These are phyloP conservation scores for Sylvilagus bachmani DNA, from an alignment of 2,113 vertebrate genomes.

Conservation along the genomic window DNA sequence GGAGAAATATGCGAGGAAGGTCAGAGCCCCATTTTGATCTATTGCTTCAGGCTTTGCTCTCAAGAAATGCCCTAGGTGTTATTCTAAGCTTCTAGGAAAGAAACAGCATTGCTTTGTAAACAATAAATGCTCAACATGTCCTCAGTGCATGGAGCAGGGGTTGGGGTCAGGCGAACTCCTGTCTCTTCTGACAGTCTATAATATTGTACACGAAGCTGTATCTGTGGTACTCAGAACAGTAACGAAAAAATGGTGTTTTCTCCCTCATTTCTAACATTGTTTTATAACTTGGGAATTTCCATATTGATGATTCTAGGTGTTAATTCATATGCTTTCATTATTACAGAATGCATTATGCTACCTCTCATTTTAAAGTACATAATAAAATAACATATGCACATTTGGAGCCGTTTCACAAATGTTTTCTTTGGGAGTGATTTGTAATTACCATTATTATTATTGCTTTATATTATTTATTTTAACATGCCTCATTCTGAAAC, in stretches of 20 bases:
- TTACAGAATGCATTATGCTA: constrained; percentile 49
- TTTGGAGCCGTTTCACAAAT: constrained; percentile 59
- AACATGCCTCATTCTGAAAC: constrained; percentile 60
- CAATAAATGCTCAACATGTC: background rate
- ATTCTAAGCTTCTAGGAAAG: background rate
- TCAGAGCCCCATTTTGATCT: constrained; percentile 82
- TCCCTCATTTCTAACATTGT: constrained; percentile 48
- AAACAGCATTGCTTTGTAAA: constrained; percentile 50
- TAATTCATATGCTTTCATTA: constrained; percentile 60
- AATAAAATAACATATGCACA: constrained; percentile 62
- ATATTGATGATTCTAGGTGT: constrained; percentile 55
- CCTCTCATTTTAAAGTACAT: constrained; percentile 65
- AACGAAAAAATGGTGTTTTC: constrained; percentile 28
- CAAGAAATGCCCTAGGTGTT: constrained; percentile 21
- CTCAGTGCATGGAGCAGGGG: background rate
- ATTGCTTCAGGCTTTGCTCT: constrained; percentile 57
- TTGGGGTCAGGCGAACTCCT: background rate
- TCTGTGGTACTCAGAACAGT: constrained; percentile 21
- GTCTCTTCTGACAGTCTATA: constrained; percentile 42
- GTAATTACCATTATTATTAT: constrained; percentile 75
- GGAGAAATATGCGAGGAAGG: constrained; percentile 98
- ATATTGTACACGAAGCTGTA: background rate
- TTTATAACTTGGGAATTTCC: constrained; percentile 61
- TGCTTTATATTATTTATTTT: constrained; percentile 68
- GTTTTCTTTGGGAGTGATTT: constrained; percentile 72